phyloP scores from a whole-genome alignment of 2,113 vertebrate species.

The Crocuta crocuta region DNA sequence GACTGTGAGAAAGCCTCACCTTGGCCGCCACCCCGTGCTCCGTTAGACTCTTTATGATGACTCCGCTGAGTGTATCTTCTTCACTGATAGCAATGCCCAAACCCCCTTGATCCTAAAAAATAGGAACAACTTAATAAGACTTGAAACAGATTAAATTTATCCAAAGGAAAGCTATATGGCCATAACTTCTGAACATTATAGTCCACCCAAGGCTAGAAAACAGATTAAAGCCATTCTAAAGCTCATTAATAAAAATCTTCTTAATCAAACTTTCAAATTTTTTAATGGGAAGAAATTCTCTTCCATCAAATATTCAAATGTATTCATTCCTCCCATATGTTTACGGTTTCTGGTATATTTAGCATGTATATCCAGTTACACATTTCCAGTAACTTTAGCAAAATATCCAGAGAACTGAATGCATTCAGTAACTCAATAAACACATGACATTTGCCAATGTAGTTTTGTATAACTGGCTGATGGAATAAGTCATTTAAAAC shows the following conservation, averaged over 20 bases:
- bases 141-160: not conserved
- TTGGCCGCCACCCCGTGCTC: constrained; percentile 89
- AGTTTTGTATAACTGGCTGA: not conserved
- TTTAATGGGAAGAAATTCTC: not conserved
- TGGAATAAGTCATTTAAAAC: not conserved
- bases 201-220: not conserved
- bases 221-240: not conserved
- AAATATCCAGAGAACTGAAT: constrained; percentile 25
- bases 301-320: not conserved
- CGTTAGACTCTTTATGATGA: constrained; percentile 90
- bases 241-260: not conserved
- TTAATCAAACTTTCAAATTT: not conserved
- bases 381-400: not conserved
- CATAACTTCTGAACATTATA: not conserved
- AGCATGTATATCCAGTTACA: not conserved
- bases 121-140: not conserved
- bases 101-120: constrained; percentile 91
- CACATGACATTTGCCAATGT: not conserved
- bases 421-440: not conserved
- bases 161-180: not conserved
- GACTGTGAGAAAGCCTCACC: constrained; percentile 81
- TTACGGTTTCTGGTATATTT: not conserved
- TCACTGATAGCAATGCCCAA: constrained; percentile 92
- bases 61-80: constrained; percentile 88
- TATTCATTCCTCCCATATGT: not conserved